Evolutionary conservation across 2,888 invertebrate species (phyloP), one percentile per base, ranked within the genome.

Genomic region (Andricus quercusramuli): DNA sequence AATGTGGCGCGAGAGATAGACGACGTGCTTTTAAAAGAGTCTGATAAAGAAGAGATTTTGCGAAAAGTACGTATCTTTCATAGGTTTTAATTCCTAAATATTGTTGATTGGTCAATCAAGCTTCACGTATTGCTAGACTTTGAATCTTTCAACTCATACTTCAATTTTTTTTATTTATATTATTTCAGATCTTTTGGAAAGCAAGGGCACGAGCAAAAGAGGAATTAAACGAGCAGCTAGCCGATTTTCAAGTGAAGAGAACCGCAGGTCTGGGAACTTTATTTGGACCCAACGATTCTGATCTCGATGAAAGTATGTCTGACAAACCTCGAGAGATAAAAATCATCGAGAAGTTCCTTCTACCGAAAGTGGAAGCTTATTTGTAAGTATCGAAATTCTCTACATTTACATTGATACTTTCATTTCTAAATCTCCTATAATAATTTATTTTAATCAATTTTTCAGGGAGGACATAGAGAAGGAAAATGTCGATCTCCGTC

Each of bases 1-100:
- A 96, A 96, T 87, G 95, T 98, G 91, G 97, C 97, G 17, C 95
- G 97, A 83, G 98, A 98, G 94, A 97, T 98, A 78, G 98, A 98
- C 92, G 96, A 97, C 88, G 96, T 96, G 47, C 94, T 99, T 89
- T 95, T 95, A 82, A 95, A 96, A 87, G 97, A 98, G 92, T 95
- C 95, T 87, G 98, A 98, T 89, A 98, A 98, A 90, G 98, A 98
- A 90, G 98, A 98, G 91, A 95, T 96, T 85, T 94, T 99, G 78
- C 95, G 98, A 79, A 96, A 96, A 92, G 97, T 97, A 88, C 83
- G 84, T 85, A 62, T 81, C 51, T 47, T 67, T 9, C 8, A 67
- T n/a, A 25, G 3, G 13, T 41, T 29, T 22, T 17, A 37, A 41
- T 2, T 44, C 32, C 2, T 41, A 67, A 25, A 67, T 15, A 2